phyloP scores from a whole-genome alignment of 2,888 invertebrate genomes.

The Mechanitis mazaeus region DNA sequence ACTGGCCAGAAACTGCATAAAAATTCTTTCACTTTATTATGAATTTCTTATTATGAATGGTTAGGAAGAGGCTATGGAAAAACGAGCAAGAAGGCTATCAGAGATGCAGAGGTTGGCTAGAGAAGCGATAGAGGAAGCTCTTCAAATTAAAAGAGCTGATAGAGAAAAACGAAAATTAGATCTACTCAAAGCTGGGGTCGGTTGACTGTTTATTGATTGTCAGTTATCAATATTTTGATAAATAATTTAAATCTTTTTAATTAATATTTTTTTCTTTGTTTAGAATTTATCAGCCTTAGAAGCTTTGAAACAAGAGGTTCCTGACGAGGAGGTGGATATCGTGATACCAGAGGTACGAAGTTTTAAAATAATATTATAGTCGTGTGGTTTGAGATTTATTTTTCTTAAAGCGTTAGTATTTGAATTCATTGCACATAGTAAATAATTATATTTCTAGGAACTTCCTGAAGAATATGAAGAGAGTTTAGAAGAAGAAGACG shows the following conservation, averaged over 20 bases:
- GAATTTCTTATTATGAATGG: too few species aligned
- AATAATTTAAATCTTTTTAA: background rate
- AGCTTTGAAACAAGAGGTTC: conserved; percentile 41
- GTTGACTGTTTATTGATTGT: conserved; percentile 21
- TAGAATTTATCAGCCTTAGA: conserved; percentile 52
- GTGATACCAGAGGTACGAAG: conserved; percentile 46
- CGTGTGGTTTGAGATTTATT: background rate
- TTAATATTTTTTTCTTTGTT: conserved; percentile 15
- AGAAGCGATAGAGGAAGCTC: conserved; percentile 48
- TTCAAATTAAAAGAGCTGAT: conserved; percentile 38
- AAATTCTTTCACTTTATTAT: too few species aligned
- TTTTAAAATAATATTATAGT: background rate
- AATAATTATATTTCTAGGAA: conserved; percentile 35
- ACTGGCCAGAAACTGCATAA: too few species aligned
- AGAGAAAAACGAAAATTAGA: conserved; percentile 50
- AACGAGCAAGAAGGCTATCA: conserved; percentile 46
- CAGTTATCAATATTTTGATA: background rate
- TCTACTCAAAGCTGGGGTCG: conserved; percentile 55
- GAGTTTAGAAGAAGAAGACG: conserved; percentile 45
- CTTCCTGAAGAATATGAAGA: conserved; percentile 44
- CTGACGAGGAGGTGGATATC: conserved; percentile 43
- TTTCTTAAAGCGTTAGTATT: background rate
- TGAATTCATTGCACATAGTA: background rate
- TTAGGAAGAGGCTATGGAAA: conserved; percentile 45
- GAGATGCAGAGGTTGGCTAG: conserved; percentile 59